A percentile compares a stretch with the other conserved stretches of the same genome.
These are phyloP conservation scores for Pangasius macronema DNA, from an alignment of 2,797 vertebrate genomes.

Conservation along the genomic window DNA sequence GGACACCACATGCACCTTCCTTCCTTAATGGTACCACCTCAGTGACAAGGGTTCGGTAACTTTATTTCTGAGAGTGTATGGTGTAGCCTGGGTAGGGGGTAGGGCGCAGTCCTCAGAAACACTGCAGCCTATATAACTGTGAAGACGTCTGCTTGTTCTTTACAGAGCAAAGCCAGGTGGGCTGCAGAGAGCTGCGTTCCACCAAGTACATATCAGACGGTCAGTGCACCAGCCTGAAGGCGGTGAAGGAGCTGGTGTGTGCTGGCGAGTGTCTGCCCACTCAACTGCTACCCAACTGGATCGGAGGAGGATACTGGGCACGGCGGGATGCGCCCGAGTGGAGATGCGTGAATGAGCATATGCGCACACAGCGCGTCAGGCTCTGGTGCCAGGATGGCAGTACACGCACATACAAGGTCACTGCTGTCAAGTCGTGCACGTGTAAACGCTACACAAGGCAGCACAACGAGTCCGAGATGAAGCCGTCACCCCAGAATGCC, in stretches of 20 bases:
- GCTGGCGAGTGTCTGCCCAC: slow-evolving; percentile 91
- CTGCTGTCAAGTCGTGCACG: slow-evolving; percentile 91
- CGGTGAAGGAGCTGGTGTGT: slow-evolving; percentile 94
- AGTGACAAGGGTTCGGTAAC: background rate
- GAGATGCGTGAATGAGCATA: slow-evolving; percentile 90
- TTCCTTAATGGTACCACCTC: background rate
- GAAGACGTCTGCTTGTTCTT: slow-evolving; percentile 31
- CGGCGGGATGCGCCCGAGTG: slow-evolving; percentile 85
- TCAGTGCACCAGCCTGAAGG: slow-evolving; percentile 93
- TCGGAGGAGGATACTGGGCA: slow-evolving; percentile 86
- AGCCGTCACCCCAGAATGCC: slow-evolving; percentile 71
- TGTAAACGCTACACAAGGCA: slow-evolving; percentile 91
- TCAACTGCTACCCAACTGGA: slow-evolving; percentile 94
- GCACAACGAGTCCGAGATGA: slow-evolving; percentile 88
- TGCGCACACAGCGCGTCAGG: slow-evolving; percentile 88
- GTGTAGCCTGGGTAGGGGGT: background rate
- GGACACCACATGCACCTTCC: background rate
- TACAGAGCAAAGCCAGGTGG: slow-evolving; percentile 84
- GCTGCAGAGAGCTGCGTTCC: slow-evolving; percentile 91
- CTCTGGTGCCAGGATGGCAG: slow-evolving; percentile 90
- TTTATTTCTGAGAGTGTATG: no score
- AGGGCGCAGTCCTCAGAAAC: background rate
- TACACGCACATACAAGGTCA: slow-evolving; percentile 92
- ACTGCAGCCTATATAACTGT: background rate
- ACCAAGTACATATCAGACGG: slow-evolving; percentile 97